Conservation (phyloP, 2,797 vertebrate species). For the Peromyscus melanophrys region DNA sequence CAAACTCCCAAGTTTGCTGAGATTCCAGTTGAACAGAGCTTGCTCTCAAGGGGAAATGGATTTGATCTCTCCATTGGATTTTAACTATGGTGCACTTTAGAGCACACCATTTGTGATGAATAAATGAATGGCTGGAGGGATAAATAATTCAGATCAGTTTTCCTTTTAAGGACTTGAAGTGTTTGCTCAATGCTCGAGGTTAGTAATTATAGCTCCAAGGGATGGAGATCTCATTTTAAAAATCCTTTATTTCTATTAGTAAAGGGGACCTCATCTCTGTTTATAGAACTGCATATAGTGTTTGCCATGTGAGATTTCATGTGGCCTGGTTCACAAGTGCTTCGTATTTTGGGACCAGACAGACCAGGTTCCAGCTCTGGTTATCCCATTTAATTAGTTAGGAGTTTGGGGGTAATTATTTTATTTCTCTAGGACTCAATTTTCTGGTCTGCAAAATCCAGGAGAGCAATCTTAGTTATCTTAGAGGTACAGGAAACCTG, state of each 20-base stretch:
- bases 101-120: background rate
- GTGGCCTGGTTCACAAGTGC: background rate
- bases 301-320: background rate
- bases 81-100: slow-evolving; percentile 8
- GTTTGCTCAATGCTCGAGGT: slow-evolving; percentile 12
- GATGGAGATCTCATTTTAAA: slow-evolving; percentile 54
- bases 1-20: background rate
- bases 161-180: slow-evolving; percentile 46
- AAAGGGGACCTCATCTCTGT: slow-evolving; percentile 2
- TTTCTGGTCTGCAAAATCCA: slow-evolving; percentile 3
- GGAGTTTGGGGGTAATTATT: background rate
- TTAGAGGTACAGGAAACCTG: background rate
- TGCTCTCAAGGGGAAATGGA: background rate
- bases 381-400: background rate
- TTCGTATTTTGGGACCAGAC: background rate
- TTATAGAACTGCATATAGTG: background rate
- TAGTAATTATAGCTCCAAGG: slow-evolving; percentile 10
- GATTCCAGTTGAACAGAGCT: background rate
- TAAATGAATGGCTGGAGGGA: slow-evolving; percentile 37
- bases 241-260: slow-evolving; percentile 22
- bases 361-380: slow-evolving; percentile 5
- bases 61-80: slow-evolving; percentile 4
- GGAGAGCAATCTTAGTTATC: background rate
- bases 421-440: background rate
- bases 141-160: slow-evolving; percentile 62